Evolutionary conservation across 2,797 vertebrate genomes (phyloP).

Genomic region (Emydoidea blandingii): DNA sequence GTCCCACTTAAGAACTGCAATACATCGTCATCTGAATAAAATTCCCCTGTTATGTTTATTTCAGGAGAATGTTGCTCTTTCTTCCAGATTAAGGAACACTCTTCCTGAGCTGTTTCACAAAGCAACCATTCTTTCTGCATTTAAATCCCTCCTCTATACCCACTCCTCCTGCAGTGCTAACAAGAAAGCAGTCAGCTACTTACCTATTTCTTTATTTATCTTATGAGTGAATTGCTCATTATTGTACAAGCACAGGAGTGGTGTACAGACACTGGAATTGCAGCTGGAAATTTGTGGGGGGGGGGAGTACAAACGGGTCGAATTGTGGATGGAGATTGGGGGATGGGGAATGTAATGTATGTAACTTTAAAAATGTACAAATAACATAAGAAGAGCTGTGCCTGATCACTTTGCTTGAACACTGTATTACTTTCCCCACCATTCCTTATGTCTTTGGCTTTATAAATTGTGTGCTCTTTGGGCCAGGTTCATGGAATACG

Average conservation of each 20-base stretch:
- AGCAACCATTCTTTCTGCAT: neutral
- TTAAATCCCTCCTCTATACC: neutral
- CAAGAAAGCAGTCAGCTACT: neutral
- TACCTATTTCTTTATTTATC: neutral
- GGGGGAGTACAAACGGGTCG: neutral
- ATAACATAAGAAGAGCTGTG: neutral
- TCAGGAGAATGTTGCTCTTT: neutral
- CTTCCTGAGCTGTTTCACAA: neutral
- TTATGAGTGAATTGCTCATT: neutral
- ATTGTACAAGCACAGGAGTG: neutral
- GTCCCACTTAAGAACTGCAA: neutral
- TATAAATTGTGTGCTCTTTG: neutral
- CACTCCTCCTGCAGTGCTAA: neutral
- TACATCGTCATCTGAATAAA: neutral
- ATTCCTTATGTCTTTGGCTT: neutral
- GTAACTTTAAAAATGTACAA: neutral
- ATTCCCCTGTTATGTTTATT: slow-evolving; percentile 6
- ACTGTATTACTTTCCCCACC: neutral
- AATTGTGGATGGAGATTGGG: neutral
- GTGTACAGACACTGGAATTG: neutral
- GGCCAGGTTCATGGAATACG: neutral
- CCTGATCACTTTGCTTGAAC: neutral
- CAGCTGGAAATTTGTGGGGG: neutral
- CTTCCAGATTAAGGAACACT: neutral
- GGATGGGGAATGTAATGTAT: neutral